Base-by-base conservation (phyloP, 2,113 vertebrate species). In the Noturus placidus region DNA sequence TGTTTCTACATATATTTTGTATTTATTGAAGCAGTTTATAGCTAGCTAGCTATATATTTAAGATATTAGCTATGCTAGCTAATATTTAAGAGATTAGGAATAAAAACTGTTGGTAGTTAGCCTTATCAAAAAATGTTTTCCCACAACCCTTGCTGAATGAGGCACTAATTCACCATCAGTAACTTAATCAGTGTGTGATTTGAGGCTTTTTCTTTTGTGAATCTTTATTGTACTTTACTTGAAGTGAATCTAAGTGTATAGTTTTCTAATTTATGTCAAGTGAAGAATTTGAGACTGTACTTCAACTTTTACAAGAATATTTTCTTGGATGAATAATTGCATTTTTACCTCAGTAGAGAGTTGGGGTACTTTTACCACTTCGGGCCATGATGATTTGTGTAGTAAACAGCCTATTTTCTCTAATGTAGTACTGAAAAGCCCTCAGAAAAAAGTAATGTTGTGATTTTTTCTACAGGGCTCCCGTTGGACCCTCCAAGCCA, bases 401-500 rank as follows among this genome's bases (percentile, higher is more conserved):
- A 77, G n/a, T 77, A 52, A 83, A 46, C 46, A 13, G 22, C 30
- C 0, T 15, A 17, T 85, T 22, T 1, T 85, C 22, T 54, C 50
- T 74, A 1, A 59, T 30, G 20, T 22, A 19, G 0, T 61, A 4
- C 15, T 69, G 17, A 70, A 72, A 84, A 27, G 5, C 5, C 33
- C 33, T 61, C 11, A 20, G 3, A n/a, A 61, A 17, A 46, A 33
- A 57, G 5, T 20, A 14, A 14, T 56, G 22, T 4, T 87, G 20
- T 87, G 59, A 77, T 74, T 57, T 91, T 2, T 65, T 33, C 87
- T 83, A 50, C 90, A 99, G 98, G 98, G 97, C 4, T 99, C 98
- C 17, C 95, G 98, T 87, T 99, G 98, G 98, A 99, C 98, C 2
- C 91, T 99, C 33, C 98, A 99, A 91, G 98, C 98, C 76, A 97